Conservation (phyloP, 2,113 vertebrate genomes). For the Indicator maculatus region DNA sequence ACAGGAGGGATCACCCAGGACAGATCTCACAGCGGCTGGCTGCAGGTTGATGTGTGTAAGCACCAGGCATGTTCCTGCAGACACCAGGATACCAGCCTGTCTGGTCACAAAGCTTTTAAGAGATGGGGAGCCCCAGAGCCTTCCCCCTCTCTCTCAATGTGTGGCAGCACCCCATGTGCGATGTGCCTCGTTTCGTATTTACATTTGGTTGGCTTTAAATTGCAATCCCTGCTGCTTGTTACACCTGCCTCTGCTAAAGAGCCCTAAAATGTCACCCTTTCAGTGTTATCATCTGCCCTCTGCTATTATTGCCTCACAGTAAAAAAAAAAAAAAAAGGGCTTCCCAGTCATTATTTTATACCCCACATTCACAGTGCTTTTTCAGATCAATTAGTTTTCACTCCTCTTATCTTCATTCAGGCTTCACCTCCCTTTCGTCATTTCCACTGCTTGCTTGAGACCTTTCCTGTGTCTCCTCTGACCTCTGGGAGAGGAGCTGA, state of each 20-base stretch:
- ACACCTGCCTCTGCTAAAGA: conserved; percentile 15
- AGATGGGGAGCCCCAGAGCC: neutral
- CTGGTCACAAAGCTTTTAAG: neutral
- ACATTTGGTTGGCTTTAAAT: conserved; percentile 24
- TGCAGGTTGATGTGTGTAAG: accelerated
- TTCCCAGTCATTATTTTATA: conserved; percentile 60
- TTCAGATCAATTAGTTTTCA: conserved; percentile 52
- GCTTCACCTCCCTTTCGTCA: conserved; percentile 24
- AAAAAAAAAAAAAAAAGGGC: conserved; percentile 52
- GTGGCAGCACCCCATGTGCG: neutral
- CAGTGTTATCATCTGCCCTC: conserved; percentile 8
- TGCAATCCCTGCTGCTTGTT: conserved; percentile 6
- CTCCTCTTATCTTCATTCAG: conserved; percentile 45
- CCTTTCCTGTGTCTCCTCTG: conserved; percentile 18
- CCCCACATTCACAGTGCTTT: neutral
- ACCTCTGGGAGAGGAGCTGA: conserved; percentile 17
- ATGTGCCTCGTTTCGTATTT: conserved; percentile 31
- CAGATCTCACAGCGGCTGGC: accelerated
- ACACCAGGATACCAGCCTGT: accelerated
- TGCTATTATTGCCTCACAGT: neutral
- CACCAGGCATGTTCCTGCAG: neutral
- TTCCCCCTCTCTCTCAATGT: neutral
- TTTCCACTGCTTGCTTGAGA: conserved; percentile 25
- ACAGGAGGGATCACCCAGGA: neutral
- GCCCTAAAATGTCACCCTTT: conserved; percentile 2